Percentiles rank a stretch among this genome's conserved stretches.
phyloP scores from a whole-genome alignment of 2,797 vertebrate genomes.

The Coilia nasus region DNA sequence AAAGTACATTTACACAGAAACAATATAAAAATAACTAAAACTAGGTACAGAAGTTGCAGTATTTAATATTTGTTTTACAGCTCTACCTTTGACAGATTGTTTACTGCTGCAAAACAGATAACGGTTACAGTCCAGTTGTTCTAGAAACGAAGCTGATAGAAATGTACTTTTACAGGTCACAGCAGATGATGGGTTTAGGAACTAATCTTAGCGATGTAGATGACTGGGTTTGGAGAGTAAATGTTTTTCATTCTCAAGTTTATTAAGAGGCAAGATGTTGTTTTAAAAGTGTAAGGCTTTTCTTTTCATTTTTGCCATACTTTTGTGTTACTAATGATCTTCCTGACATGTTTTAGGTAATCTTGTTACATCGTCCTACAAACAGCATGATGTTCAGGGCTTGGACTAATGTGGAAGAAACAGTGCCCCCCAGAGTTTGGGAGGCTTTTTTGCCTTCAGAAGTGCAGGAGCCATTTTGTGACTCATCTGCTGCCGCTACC shows the following conservation, averaged over 20 bases:
- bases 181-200: not conserved
- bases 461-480: conserved; percentile 18
- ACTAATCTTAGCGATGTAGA: not conserved
- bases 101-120: not conserved
- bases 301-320: not conserved
- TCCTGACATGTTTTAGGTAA: conserved; percentile 61
- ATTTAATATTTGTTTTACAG: not conserved
- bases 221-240: not conserved
- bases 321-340: conserved; percentile 27
- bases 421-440: conserved; percentile 40
- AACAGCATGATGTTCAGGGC: conserved; percentile 77
- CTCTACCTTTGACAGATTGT: not conserved
- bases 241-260: not conserved
- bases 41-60: not conserved
- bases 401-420: conserved; percentile 68
- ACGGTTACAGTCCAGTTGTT: not conserved
- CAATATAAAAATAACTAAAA: not conserved
- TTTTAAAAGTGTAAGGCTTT: not conserved
- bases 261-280: not conserved
- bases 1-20: not conserved
- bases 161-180: not conserved
- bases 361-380: conserved; percentile 72
- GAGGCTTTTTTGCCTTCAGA: conserved; percentile 28
- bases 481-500: not conserved
- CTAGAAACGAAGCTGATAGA: not conserved